phyloP scores from a whole-genome alignment of 2,113 vertebrate genomes.

The Nicator chloris region DNA sequence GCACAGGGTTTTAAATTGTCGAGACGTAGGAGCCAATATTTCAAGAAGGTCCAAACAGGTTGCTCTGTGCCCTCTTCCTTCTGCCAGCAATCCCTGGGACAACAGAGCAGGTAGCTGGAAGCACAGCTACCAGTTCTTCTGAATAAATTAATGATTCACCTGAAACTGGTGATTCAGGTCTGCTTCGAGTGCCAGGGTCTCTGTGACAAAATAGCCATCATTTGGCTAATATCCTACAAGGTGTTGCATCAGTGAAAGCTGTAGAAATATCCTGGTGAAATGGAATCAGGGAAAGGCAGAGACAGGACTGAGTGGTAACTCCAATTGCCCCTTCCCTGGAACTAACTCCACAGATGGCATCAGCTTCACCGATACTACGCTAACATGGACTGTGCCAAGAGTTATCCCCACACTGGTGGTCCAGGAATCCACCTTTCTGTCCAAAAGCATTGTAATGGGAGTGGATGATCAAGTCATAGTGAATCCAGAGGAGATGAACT shows the following conservation, averaged over 20 bases:
- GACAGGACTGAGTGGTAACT: background rate
- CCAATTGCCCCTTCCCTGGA: background rate
- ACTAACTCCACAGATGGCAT: conserved; percentile 71
- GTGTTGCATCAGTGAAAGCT: background rate
- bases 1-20: background rate
- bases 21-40: background rate
- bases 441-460: conserved; percentile 73
- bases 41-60: background rate
- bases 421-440: conserved; percentile 31
- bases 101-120: background rate
- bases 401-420: conserved; percentile 71
- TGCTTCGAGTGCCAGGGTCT: background rate
- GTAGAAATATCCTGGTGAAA: background rate
- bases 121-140: background rate
- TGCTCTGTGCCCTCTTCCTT: background rate
- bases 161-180: background rate
- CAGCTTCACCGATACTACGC: conserved; percentile 46
- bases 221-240: background rate
- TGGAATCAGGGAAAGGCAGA: background rate
- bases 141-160: background rate
- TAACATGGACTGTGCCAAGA: conserved; percentile 79
- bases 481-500: conserved; percentile 44
- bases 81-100: background rate
- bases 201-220: background rate
- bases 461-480: conserved; percentile 53